Evolutionary conservation across 23 tunicate species (phyloP), one percentile per base, ranked within the genome.

Genomic region (Halocynthia roretzi): DNA sequence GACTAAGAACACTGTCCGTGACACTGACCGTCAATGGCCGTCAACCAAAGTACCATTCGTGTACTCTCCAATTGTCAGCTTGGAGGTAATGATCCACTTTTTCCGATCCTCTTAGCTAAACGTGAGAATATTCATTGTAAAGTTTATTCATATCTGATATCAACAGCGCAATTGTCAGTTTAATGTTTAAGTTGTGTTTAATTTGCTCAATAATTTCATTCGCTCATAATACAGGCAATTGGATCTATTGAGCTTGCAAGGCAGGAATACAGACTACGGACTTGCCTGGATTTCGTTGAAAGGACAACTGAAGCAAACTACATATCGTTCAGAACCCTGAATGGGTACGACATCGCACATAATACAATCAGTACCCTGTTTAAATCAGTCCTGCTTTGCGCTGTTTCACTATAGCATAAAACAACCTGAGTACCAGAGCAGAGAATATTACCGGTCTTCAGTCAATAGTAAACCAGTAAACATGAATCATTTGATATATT

Each of bases 31-130:
- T 21, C 76, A 75, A 56, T 87, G 93, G 93, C 62, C 67, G 22
- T 31, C 82, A 12, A 87, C 73, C 12, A 10, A 66, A 5, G 82
- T 87, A 61, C 93, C 93, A 8, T 68, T 87, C 31, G 73, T 49
- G 5, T 77, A 81, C 23, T 67, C 65, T 10, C 53, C 83, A 0
- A 54, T 17, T 5, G 75, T 87, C 23, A 63, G 78, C 50, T 58
- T 85, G 8, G 90, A 85, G 62, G 90, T 85, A 21, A 14, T 67
- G 12, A 31, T 31, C 44, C 4, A 31, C 44, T 31, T 31, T 4
- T 31, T 31, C 44, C 44, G 44, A 31, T 31, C 44, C 44, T 31
- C 44, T 31, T 31, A 31, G 44, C 44, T 31, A 31, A 31, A 4
- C 23, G 5, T 5, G n/a, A 58, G 64, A 58, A 14, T 58, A 58